Evolutionary conservation across 2,113 vertebrate species (phyloP), one percentile per base, ranked within the genome.

Genomic region (Calonectris borealis): DNA sequence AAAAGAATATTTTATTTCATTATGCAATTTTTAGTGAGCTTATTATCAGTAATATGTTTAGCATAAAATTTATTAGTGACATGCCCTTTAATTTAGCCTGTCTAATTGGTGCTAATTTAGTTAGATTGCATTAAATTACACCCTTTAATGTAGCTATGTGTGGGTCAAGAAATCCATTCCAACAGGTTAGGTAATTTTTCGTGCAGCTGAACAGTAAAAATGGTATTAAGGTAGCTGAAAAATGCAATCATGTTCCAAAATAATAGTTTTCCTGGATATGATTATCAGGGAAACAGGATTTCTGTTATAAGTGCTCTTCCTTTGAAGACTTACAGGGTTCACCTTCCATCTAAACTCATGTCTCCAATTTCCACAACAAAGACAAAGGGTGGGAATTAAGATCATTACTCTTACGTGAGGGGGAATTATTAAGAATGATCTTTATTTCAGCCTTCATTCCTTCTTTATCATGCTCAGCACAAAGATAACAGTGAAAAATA

Each of bases 91-190:
- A 98, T 98, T 98, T 98, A 98, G 97, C 97, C 97, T 98, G 94
- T 97, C 98, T 98, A 98, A 98, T 98, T 98, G 97, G 97, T 97
- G 97, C 97, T 98, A 98, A 98, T 98, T 98, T 98, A 97, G 96
- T 98, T 98, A 98, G 96, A 98, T 98, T 98, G 97, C 96, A 97
- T 98, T 98, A 98, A 98, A 98, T 98, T 98, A 98, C 81, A 98
- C 97, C 96, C 98, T 98, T 98, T 98, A 97, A 98, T 98, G 93
- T 97, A 98, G 94, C 96, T 97, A 95, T 97, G 97, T 83, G 64
- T 98, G 97, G 98, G 98, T 98, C 98, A 98, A 97, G 97, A 98
- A 98, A 98, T 97, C 86, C 97, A 97, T 98, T 98, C 96, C 97
- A 98, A 97, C 97, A 98, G 97, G 96, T 97, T 97, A 97, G 93